Evolutionary conservation across 2,888 invertebrate species (phyloP), one percentile per base, ranked within the genome.

Genomic region (Synanthedon vespiformis): DNA sequence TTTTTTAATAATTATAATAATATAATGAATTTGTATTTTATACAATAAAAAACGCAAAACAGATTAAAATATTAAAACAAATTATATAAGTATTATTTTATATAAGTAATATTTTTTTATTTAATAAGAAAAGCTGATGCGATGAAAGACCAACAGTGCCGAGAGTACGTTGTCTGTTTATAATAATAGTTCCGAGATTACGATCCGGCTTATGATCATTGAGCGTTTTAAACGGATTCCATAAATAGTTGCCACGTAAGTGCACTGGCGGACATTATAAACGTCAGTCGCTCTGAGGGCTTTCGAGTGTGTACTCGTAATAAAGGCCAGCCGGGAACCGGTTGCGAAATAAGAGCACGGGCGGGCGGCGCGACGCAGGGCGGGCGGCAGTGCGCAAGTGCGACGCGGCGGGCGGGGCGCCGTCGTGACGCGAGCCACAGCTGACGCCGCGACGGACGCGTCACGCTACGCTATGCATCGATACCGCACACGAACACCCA

Each of bases 381-480:
- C 68, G 70, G 70, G 63, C 66, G 64, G 70, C 55, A 64, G 61
- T 72, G 83, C 81, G 83, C 81, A 76, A 63, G 80, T 79, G 80
- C 82, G 77, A 63, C 65, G 67, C 66, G 60, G 58, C 58, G 68
- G 72, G 71, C 72, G 74, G 69, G 74, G 69, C 72, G 68, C 61
- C 61, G 71, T 74, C 79, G 81, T 73, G 74, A 61, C 70, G 65
- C 65, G 65, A 61, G 63, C 67, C 76, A 66, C 83, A 83, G 83
- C 84, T 82, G 84, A 83, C 80, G 78, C 67, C 70, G 66, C 66
- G 69, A 66, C 70, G 68, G 66, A 64, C 65, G 67, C 67, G 77
- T 78, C 78, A 77, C 81, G 81, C 72, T 67, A 58, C 69, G 67
- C 59, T 62, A 63, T 65, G n/a, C 12, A 70, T 73, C 72, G 68